Evolutionary conservation across 2,113 vertebrate genomes (phyloP), one percentile per base, ranked within the genome.

Genomic region (Todiramphus saurophagus): DNA sequence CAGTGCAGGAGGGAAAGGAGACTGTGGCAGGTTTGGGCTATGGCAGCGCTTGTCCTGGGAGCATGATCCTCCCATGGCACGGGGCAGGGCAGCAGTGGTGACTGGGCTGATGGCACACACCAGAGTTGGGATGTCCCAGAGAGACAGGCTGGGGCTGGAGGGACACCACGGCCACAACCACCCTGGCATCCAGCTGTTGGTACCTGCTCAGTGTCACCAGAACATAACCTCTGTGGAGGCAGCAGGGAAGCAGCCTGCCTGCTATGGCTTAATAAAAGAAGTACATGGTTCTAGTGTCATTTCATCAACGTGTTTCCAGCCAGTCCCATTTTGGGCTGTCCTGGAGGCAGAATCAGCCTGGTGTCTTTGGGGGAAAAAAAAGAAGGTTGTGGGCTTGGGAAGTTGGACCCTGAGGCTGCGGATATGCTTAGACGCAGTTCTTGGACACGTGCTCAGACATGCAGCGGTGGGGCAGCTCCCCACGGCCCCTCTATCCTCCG

Each of bases 271-370:
- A 7, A 16, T 56, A 16, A 48, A 66, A 43, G 12, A 7, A 28
- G 24, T 33, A 17, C 74, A 48, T 11, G 46, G 11, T 48, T 68
- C 43, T 55, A 30, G n/a, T 3, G 1, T 37, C 13, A 2, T 48
- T 67, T 37, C 11, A 13, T 30, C 25, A 0, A 35, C 3, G 7
- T 0, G 0, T 39, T 62, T 78, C 44, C 68, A n/a, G 39, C 9
- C 0, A 0, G n/a, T 39, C 30, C 44, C 53, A 0, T 16, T 27
- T 16, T 0, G 0, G 30, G 11, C 46, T 43, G 24, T 27, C 37
- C 20, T 0, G 0, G 7, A 48, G 53, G 51, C 78, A 73, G 50
- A 64, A 14, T 7, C 1, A 3, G 11, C 28, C 16, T 15, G 1
- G 66, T 10, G 46, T 59, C 53, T 66, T n/a, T 5, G 24, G 19